Percentiles rank a stretch among this genome's conserved stretches.
phyloP scores from a whole-genome alignment of 92 coral and sea anemone genomes.

The Phenganax stokvisi region DNA sequence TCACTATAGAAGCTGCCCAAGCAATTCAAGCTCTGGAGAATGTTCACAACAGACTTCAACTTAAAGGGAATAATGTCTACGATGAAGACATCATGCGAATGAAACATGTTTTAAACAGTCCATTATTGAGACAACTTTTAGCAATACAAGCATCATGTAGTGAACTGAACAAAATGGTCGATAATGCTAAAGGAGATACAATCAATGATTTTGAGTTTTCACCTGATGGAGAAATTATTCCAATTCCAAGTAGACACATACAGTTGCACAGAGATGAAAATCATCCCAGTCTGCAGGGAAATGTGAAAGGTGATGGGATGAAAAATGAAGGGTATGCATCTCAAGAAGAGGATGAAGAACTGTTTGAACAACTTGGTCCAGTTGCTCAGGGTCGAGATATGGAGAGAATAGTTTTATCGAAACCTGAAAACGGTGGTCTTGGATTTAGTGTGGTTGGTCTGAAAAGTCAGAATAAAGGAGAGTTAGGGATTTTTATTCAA shows the following conservation, averaged over 20 bases:
- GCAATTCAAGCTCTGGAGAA: conserved; percentile 81
- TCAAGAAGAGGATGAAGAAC: conserved; percentile 51
- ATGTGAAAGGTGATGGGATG: not conserved
- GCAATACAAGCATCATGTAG: conserved; percentile 78
- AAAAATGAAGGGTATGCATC: not conserved
- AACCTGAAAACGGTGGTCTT: conserved; percentile 86
- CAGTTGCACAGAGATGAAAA: not conserved
- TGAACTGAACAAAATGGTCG: conserved; percentile 64
- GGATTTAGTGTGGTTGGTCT: conserved; percentile 99
- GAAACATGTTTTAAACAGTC: conserved; percentile 85
- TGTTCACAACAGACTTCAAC: conserved; percentile 65
- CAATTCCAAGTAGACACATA: conserved; percentile 47
- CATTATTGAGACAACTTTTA: conserved; percentile 76
- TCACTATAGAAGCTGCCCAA: conserved; percentile 61
- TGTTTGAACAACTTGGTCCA: conserved; percentile 62
- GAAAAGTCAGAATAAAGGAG: conserved; percentile 96
- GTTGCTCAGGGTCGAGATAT: conserved; percentile 90
- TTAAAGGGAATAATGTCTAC: conserved; percentile 68
- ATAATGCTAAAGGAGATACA: conserved; percentile 52
- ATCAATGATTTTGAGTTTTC: conserved; percentile 84
- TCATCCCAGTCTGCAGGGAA: conserved; percentile 25
- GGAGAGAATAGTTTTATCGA: conserved; percentile 75
- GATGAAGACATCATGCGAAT: conserved; percentile 76
- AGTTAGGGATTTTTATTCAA: conserved; percentile 91
- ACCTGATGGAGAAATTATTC: conserved; percentile 78